Evolutionary conservation across 2,888 invertebrate species (phyloP).

Genomic region (Oligia strigilis): DNA sequence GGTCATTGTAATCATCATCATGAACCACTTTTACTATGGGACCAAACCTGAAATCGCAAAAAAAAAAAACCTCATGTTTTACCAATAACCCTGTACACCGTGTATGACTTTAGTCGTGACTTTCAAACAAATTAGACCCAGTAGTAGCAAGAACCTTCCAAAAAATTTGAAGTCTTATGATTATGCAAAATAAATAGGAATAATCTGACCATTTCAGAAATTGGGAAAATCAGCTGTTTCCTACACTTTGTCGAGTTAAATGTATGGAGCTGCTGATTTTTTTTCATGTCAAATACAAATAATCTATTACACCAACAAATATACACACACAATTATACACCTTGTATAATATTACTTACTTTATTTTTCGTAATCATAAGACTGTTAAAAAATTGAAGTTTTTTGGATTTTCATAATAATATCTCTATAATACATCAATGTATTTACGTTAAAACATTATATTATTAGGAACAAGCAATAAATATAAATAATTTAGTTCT

Average conservation of each 20-base stretch:
- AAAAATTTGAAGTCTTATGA: not conserved
- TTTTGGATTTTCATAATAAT: not conserved
- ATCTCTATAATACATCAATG: not conserved
- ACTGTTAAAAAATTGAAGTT: not conserved
- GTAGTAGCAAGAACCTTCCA: too few species aligned
- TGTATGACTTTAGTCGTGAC: not conserved
- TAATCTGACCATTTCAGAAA: not conserved
- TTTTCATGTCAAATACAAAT: not conserved
- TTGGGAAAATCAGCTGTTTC: not conserved
- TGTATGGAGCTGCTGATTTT: too few species aligned
- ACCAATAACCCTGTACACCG: too few species aligned
- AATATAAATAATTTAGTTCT: not conserved
- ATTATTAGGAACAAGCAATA: slow-evolving; percentile 3
- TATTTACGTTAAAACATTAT: not conserved
- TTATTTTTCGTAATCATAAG: not conserved
- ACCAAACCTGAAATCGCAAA: too few species aligned
- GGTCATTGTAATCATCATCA: too few species aligned
- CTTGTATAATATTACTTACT: not conserved
- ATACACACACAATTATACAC: not conserved
- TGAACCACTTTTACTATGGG: too few species aligned
- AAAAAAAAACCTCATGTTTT: too few species aligned
- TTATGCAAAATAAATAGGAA: not conserved
- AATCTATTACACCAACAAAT: not conserved
- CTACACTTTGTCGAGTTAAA: not conserved
- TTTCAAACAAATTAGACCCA: not conserved